Evolutionary conservation across 2,888 invertebrate genomes (phyloP).

Genomic region (Graphium colonna): DNA sequence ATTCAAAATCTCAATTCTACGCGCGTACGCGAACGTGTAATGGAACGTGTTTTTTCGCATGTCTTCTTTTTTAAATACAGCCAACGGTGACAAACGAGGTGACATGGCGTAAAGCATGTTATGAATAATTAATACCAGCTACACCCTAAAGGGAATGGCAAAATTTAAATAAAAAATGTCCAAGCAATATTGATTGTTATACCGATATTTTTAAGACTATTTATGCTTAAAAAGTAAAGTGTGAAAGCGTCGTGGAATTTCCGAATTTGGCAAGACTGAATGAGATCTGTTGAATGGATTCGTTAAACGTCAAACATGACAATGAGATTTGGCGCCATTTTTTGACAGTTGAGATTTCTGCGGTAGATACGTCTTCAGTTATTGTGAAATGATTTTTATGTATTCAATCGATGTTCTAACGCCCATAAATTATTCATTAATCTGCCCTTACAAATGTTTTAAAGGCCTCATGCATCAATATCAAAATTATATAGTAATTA

Average conservation of each 20-base stretch:
- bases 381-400: slow-evolving; percentile 6
- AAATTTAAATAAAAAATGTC: background rate
- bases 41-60: slow-evolving; percentile 35
- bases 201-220: background rate
- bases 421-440: background rate
- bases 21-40: slow-evolving; percentile 42
- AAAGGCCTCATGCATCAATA: no score
- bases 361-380: slow-evolving; percentile 12
- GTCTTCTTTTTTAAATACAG: slow-evolving; percentile 39
- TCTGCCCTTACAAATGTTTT: no score
- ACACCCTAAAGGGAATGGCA: slow-evolving; percentile 1
- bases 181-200: slow-evolving; percentile 7
- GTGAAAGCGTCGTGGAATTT: no score
- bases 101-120: slow-evolving; percentile 36
- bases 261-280: no score
- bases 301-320: slow-evolving; percentile 5
- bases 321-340: slow-evolving; percentile 12
- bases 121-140: slow-evolving; percentile 15
- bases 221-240: slow-evolving; percentile 1
- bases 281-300: slow-evolving; percentile 15
- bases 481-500: no score
- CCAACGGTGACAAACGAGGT: slow-evolving; percentile 60
- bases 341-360: background rate
- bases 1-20: slow-evolving; percentile 33
- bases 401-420: slow-evolving; percentile 7